Evolutionary conservation across 2,888 invertebrate species (phyloP).

Genomic region (Mamestra brassicae): DNA sequence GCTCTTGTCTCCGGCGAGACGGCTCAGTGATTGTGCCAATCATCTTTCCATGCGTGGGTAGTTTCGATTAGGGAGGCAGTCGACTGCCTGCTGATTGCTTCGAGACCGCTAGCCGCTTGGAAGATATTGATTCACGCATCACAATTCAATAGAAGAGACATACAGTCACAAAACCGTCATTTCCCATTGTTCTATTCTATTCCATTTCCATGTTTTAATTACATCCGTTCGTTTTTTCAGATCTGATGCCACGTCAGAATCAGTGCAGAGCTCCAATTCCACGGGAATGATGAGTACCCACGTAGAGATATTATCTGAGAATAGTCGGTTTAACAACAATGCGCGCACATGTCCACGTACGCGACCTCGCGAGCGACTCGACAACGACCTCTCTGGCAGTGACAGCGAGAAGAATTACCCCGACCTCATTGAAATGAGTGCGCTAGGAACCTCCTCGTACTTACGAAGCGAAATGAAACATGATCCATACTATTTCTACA

Average conservation of each 20-base stretch:
- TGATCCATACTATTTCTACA: constrained; percentile 91
- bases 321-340: constrained; percentile 85
- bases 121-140: constrained; percentile 40
- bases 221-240: constrained; percentile 75
- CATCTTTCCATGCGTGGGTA: constrained; percentile 51
- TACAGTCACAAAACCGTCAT: neutral
- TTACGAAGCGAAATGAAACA: constrained; percentile 84
- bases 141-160: constrained; percentile 15
- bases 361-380: constrained; percentile 83
- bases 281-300: constrained; percentile 83
- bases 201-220: constrained; percentile 25
- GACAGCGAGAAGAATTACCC: constrained; percentile 91
- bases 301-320: constrained; percentile 82
- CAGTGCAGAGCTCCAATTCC: constrained; percentile 91
- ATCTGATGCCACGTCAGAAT: constrained; percentile 87
- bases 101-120: constrained; percentile 19
- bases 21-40: constrained; percentile 52
- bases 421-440: constrained; percentile 90
- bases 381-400: constrained; percentile 88
- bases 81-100: constrained; percentile 35
- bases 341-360: constrained; percentile 82
- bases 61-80: constrained; percentile 49
- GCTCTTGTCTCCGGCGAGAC: constrained; percentile 28
- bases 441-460: constrained; percentile 83
- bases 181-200: constrained; percentile 32